phyloP scores from a whole-genome alignment of 1,140 invertebrate genomes.

The Lethrus apterus region DNA sequence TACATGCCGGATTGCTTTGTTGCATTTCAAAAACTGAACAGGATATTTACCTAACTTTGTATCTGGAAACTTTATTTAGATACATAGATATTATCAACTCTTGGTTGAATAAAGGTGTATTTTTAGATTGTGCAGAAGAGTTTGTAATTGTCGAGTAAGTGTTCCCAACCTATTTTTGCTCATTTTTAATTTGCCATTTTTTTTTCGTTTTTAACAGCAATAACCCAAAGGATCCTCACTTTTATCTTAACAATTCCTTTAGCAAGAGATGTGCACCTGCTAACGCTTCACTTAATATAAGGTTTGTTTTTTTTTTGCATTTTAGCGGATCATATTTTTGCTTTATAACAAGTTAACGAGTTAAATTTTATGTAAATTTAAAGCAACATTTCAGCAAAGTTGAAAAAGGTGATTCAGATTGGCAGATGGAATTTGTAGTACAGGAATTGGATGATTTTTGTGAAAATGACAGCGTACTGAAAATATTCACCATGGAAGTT shows the following conservation, averaged over 20 bases:
- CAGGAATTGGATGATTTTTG: constrained; percentile 16
- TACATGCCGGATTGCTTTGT: constrained; percentile 43
- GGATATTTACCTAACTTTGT: constrained; percentile 45
- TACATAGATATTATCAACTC: constrained; percentile 48
- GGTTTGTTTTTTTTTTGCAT: too few relatives aligned
- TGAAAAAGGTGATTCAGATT: constrained; percentile 2
- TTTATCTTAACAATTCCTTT: too few relatives aligned
- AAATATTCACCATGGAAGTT: constrained; percentile 28
- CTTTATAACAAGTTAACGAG: too few relatives aligned
- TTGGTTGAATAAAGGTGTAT: constrained; percentile 47
- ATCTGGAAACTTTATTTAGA: constrained; percentile 43
- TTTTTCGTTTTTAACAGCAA: neutral
- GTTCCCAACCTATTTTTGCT: too few relatives aligned
- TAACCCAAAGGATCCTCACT: too few relatives aligned
- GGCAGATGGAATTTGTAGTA: constrained; percentile 21
- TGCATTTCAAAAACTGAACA: constrained; percentile 40
- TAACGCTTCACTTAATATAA: too few relatives aligned
- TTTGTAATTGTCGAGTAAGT: constrained; percentile 46
- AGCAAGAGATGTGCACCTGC: too few relatives aligned
- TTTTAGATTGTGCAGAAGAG: constrained; percentile 47
- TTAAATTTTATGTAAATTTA: too few relatives aligned
- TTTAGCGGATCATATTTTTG: too few relatives aligned
- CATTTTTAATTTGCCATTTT: neutral
- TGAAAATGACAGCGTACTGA: constrained; percentile 23
- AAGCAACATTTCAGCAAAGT: constrained; percentile 2